phyloP scores from a whole-genome alignment of 2,888 invertebrate species.

The Ormyrus labotus region DNA sequence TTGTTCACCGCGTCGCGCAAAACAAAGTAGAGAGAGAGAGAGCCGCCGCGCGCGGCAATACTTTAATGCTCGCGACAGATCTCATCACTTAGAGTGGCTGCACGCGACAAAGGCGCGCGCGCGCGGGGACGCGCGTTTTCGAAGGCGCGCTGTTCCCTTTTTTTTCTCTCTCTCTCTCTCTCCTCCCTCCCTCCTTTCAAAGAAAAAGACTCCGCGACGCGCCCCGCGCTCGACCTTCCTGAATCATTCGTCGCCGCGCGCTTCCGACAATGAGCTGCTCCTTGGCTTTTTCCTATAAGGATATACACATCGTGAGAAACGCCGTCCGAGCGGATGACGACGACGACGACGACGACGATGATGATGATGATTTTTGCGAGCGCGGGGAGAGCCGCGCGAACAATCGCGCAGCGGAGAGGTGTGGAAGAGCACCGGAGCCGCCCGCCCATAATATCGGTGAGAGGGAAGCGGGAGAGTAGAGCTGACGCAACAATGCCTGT shows the following conservation, averaged over 20 bases:
- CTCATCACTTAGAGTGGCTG: constrained; percentile 73
- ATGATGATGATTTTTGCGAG: no score
- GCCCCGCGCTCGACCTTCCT: constrained; percentile 21
- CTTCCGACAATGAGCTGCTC: constrained; percentile 17
- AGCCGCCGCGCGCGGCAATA: constrained; percentile 65
- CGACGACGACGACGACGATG: no score
- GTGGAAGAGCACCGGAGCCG: background rate
- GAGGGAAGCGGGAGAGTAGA: background rate
- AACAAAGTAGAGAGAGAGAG: constrained; percentile 42
- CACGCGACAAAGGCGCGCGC: background rate
- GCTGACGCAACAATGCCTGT: background rate
- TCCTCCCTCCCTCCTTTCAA: background rate
- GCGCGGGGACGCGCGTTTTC: background rate
- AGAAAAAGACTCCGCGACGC: no score
- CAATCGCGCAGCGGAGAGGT: background rate
- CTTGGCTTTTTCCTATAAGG: constrained; percentile 31
- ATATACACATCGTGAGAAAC: background rate
- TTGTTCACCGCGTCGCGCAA: no score
- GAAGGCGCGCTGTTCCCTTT: background rate
- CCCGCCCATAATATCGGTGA: background rate
- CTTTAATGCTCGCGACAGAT: constrained; percentile 71
- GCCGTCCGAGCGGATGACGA: no score
- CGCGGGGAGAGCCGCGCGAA: background rate
- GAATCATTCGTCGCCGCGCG: constrained; percentile 11
- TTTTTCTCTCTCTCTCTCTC: constrained; percentile 13